These are phyloP conservation scores for Drosophila rellima DNA, from an alignment of 2,888 invertebrate species.

Conservation along the genomic window DNA sequence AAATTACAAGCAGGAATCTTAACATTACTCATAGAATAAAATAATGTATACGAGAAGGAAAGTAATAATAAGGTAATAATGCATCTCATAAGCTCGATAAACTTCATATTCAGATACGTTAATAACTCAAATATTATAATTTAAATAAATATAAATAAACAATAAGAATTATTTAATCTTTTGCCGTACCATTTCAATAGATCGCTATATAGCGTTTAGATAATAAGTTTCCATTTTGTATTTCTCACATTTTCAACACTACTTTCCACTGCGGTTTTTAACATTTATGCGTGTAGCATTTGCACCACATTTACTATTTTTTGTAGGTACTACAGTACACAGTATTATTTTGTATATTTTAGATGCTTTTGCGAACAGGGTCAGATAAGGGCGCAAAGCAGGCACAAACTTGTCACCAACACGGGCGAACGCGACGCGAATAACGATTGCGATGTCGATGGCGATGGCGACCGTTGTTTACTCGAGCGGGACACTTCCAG, in stretches of 20 bases:
- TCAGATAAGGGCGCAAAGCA: constrained; percentile 58
- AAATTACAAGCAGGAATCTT: fast-evolving
- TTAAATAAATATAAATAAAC: neutral
- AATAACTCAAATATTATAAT: neutral
- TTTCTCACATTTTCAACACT: constrained; percentile 40
- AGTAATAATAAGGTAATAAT: too few relatives aligned
- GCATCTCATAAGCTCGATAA: neutral
- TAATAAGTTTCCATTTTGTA: constrained; percentile 29
- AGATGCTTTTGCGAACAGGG: constrained; percentile 48
- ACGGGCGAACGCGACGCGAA: constrained; percentile 51
- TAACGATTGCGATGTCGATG: constrained; percentile 25
- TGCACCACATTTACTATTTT: constrained; percentile 28
- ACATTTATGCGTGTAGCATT: constrained; percentile 9
- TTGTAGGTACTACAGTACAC: constrained; percentile 8
- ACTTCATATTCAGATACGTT: neutral
- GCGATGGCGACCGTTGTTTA: constrained; percentile 76
- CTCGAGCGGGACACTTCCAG: constrained; percentile 83
- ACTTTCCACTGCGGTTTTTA: constrained; percentile 16
- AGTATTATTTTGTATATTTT: constrained; percentile 39
- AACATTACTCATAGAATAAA: neutral
- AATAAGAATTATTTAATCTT: neutral
- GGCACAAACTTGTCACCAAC: constrained; percentile 59
- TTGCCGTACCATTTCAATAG: constrained; percentile 49
- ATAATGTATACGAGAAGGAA: neutral
- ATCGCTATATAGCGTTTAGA: constrained; percentile 18